phyloP scores from a whole-genome alignment of 2,888 invertebrate genomes.

The Mycalesis mineus region DNA sequence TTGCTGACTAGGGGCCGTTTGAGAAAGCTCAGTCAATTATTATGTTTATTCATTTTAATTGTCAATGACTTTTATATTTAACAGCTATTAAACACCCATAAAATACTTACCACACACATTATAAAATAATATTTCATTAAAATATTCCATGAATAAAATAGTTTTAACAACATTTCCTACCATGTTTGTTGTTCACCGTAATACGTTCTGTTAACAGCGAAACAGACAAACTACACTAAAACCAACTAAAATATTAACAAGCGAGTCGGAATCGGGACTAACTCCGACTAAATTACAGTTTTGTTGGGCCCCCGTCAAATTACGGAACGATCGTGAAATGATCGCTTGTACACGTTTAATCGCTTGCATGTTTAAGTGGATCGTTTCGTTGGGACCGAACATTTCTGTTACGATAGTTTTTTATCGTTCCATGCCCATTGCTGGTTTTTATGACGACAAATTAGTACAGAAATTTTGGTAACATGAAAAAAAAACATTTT shows the following conservation, averaged over 20 bases:
- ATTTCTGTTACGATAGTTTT: constrained; percentile 5
- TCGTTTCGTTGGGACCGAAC: constrained; percentile 46
- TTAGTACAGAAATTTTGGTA: too few species aligned
- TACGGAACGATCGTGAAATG: constrained; percentile 50
- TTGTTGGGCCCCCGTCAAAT: constrained; percentile 55
- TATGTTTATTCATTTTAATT: too few species aligned
- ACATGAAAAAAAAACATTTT: too few species aligned
- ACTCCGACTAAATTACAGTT: constrained; percentile 46
- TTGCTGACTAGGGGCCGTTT: too few species aligned
- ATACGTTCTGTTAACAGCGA: neutral
- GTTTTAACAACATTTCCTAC: too few species aligned
- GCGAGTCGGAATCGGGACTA: constrained; percentile 1
- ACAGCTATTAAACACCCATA: too few species aligned
- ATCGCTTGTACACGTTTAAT: constrained; percentile 60
- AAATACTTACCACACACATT: too few species aligned
- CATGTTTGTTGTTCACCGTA: constrained; percentile 3
- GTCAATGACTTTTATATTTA: too few species aligned
- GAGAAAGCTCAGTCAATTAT: too few species aligned
- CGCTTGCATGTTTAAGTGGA: constrained; percentile 63
- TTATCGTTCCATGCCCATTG: constrained; percentile 41
- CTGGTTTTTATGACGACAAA: too few species aligned
- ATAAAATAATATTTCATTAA: too few species aligned
- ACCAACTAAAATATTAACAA: constrained; percentile 2
- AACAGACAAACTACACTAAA: neutral
- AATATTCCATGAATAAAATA: neutral